Evolutionary conservation across 2,797 vertebrate genomes (phyloP).

Genomic region (Poecilia picta): DNA sequence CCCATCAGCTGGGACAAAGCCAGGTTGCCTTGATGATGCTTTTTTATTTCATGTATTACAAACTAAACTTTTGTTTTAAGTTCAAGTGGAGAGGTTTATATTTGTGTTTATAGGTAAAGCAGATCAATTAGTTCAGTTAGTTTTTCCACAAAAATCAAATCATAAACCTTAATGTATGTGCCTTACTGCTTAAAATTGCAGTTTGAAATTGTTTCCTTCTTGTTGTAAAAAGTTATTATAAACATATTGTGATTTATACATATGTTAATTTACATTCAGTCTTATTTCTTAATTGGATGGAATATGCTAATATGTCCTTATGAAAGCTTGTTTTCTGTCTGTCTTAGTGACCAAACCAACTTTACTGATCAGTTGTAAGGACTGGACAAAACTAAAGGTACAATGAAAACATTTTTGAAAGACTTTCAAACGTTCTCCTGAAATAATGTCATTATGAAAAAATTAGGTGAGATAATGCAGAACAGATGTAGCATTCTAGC

Average conservation of each 20-base stretch:
- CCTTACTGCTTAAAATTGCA: neutral
- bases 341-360: neutral
- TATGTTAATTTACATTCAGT: neutral
- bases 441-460: neutral
- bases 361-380: neutral
- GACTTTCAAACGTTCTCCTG: neutral
- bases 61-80: neutral
- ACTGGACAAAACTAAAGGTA: neutral
- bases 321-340: neutral
- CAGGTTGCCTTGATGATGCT: neutral
- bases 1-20: neutral
- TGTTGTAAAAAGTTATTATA: neutral
- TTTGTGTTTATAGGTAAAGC: neutral
- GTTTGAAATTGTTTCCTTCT: neutral
- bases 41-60: neutral
- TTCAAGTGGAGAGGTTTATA: neutral
- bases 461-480: neutral
- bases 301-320: neutral
- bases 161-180: neutral
- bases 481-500: neutral
- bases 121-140: neutral
- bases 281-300: neutral
- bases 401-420: neutral
- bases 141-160: neutral
- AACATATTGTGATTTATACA: neutral